These are phyloP conservation scores for Chrysodeixis includens DNA, from an alignment of 2,888 invertebrate genomes.

Conservation along the genomic window DNA sequence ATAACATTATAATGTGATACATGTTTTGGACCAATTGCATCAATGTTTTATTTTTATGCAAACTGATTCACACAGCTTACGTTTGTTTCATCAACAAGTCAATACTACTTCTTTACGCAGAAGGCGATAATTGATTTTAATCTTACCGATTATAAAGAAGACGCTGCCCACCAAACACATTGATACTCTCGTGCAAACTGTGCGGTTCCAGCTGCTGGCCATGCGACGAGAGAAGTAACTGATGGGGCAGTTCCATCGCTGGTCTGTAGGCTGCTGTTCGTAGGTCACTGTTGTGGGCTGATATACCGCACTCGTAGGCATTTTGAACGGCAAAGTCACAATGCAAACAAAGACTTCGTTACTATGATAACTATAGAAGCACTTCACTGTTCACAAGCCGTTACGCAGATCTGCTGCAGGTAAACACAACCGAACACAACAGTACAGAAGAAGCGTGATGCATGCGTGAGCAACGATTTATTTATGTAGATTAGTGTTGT, in stretches of 20 bases:
- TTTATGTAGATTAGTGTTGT: conserved; percentile 42
- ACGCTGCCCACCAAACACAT: conserved; percentile 83
- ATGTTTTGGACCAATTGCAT: conserved; percentile 12
- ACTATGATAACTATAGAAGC: conserved; percentile 35
- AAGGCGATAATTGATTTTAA: conserved; percentile 13
- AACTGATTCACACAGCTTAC: conserved; percentile 22
- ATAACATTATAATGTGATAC: conserved; percentile 10
- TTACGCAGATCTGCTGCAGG: conserved; percentile 43
- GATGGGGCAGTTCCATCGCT: conserved; percentile 89
- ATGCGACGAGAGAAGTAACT: conserved; percentile 87
- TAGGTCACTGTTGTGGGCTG: conserved; percentile 94
- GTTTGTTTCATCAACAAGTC: conserved; percentile 10
- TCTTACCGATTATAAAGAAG: conserved; percentile 83
- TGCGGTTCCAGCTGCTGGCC: conserved; percentile 84
- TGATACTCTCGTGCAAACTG: conserved; percentile 80
- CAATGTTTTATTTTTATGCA: conserved; percentile 30
- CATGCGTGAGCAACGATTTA: conserved; percentile 55
- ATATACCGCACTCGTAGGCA: conserved; percentile 93
- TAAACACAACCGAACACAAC: conserved; percentile 55
- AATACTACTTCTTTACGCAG: conserved; percentile 5
- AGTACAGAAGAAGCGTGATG: conserved; percentile 41
- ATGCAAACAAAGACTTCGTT: conserved; percentile 53
- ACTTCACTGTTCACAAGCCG: conserved; percentile 53
- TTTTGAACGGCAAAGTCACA: conserved; percentile 74
- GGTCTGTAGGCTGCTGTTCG: conserved; percentile 90